Base-by-base conservation (phyloP, 2,113 vertebrate genomes). In the Halcyon senegalensis region DNA sequence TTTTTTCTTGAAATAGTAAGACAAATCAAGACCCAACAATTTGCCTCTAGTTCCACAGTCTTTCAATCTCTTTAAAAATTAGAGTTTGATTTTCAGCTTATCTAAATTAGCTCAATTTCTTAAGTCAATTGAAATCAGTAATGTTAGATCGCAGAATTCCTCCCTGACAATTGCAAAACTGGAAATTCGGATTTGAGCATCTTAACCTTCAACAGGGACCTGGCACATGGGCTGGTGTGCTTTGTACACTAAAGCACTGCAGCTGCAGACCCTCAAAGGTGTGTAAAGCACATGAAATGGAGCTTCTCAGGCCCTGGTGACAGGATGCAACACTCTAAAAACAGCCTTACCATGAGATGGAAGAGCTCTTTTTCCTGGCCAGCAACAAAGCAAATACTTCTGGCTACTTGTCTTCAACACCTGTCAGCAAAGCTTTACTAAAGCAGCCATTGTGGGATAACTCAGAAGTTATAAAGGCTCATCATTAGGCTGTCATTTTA, bases 211-310 rank as follows among this genome's bases (percentile, higher is more conserved):
- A 80, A 41, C 25, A 62, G 25, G 69, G 67, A 48, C 31, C 53
- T 16, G 4, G 12, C 41, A 53, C 0, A 1, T 2, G 18, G 48
- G 74, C 68, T 62, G 25, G 41, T 2, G 2, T 17, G 50, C 73
- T 86, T 53, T 62, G 24, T 59, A 55, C 1, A 16, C 21, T 16
- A 70, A 59, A 90, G 50, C 41, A 53, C 30, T 18, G 56, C 77
- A 48, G 35, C 43, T 80, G 35, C 43, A 86, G 66, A 30, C 28
- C 59, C 53, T 60, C 53, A 56, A n/a, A 60, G 39, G 35, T 53
- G 30, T 2, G 3, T 0, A 39, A 9, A 79, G n/a, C 27, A 66
- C 15, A 27, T 11, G 31, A 69, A 90, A 84, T 1, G 2, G 53
- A 77, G 46, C 48, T 84, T 75, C 60, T n/a, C 48, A 59, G 20